A percentile compares a stretch with the other conserved stretches of the same genome.
Conservation (phyloP, 2,797 vertebrate genomes). For the Gila robusta region DNA sequence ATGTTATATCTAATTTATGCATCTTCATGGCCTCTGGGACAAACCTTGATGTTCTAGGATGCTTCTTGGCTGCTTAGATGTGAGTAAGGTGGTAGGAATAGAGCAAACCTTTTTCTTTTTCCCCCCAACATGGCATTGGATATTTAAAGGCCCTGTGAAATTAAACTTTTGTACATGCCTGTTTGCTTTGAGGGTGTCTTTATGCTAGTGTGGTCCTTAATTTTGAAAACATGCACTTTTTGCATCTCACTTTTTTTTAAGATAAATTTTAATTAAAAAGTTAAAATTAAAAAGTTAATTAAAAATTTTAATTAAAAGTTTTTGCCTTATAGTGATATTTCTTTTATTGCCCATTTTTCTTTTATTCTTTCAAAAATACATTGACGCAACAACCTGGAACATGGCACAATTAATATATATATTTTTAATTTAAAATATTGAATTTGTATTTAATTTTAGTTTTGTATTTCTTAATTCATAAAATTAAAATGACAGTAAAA, state of each 20-base stretch:
- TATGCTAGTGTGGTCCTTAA: background rate
- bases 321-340: background rate
- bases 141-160: background rate
- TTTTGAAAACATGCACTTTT: too few relatives aligned
- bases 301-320: background rate
- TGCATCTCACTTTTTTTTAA: background rate
- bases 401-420: too few relatives aligned
- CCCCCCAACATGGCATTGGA: background rate
- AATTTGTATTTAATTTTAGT: too few relatives aligned
- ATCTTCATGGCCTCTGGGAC: slow-evolving; percentile 21
- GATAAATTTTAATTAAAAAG: background rate
- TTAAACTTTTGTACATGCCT: background rate
- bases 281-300: background rate
- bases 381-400: too few relatives aligned
- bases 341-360: too few relatives aligned
- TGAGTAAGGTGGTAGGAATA: slow-evolving; percentile 9
- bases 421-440: too few relatives aligned
- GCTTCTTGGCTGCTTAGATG: slow-evolving; percentile 14
- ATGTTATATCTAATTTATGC: slow-evolving; percentile 59
- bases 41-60: slow-evolving; percentile 39
- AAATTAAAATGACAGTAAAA: background rate
- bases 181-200: background rate
- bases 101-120: background rate
- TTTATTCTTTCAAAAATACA: too few relatives aligned
- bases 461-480: background rate